A percentile compares a stretch with the other conserved stretches of the same genome.
phyloP scores from a whole-genome alignment of 1,140 invertebrate species.

The Pseudoatta argentina region DNA sequence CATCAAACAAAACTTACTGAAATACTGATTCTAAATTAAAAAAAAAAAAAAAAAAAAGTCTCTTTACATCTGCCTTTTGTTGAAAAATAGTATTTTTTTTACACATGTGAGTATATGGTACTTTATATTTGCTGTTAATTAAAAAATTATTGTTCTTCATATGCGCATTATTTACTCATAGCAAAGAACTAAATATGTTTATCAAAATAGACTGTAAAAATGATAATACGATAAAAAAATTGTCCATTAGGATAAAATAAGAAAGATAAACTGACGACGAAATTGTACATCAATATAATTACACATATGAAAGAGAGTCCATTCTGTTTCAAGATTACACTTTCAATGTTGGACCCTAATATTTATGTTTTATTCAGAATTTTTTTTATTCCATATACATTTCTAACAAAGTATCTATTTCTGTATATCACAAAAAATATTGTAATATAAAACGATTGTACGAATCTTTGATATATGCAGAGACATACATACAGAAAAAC shows the following conservation, averaged over 20 bases:
- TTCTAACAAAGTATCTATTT: background rate
- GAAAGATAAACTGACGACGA: constrained; percentile 16
- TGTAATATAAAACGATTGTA: background rate
- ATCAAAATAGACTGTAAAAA: background rate
- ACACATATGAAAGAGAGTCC: background rate
- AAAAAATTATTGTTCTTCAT: background rate
- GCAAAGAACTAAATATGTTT: background rate
- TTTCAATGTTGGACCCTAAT: background rate
- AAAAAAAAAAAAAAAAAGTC: background rate
- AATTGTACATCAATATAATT: too few relatives aligned
- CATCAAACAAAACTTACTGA: background rate
- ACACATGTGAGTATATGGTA: too few relatives aligned
- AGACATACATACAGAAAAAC: background rate
- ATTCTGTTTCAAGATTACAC: constrained; percentile 6
- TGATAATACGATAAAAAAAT: constrained; percentile 18
- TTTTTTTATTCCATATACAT: background rate
- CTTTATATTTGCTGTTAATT: background rate
- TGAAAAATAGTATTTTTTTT: background rate
- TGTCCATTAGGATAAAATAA: background rate
- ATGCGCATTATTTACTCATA: background rate
- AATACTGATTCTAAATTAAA: background rate
- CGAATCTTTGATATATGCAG: background rate
- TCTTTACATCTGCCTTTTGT: background rate
- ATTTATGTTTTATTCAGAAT: constrained; percentile 11
- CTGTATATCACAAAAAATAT: background rate